Evolutionary conservation across 2,888 invertebrate genomes (phyloP).

Genomic region (Callosobruchus maculatus): DNA sequence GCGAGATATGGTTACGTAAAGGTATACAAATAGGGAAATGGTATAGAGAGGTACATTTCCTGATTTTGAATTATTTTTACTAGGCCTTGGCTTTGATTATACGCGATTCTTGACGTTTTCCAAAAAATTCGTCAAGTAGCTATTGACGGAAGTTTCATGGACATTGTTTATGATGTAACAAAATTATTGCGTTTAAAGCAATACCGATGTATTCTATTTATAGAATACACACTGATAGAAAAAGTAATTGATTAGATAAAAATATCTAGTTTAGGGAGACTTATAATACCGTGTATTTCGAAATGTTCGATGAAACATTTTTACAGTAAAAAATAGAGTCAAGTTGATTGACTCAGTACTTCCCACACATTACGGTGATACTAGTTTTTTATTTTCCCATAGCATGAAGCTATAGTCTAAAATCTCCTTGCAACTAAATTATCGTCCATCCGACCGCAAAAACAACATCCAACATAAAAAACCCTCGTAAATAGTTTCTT

Average conservation of each 20-base stretch:
- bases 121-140: background rate
- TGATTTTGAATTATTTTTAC: background rate
- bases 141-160: background rate
- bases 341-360: no score
- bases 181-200: background rate
- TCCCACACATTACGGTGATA: no score
- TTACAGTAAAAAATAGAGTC: no score
- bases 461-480: no score
- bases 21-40: background rate
- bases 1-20: background rate
- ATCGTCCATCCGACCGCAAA: no score
- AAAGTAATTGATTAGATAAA: background rate
- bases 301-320: no score
- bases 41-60: background rate
- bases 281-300: no score
- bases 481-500: no score
- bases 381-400: no score
- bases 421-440: no score
- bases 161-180: background rate
- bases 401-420: no score
- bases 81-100: background rate
- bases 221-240: background rate
- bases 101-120: background rate
- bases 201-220: background rate
- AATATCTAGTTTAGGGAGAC: background rate